phyloP scores from a whole-genome alignment of 1,140 invertebrate genomes.

The Drosophila eugracilis region DNA sequence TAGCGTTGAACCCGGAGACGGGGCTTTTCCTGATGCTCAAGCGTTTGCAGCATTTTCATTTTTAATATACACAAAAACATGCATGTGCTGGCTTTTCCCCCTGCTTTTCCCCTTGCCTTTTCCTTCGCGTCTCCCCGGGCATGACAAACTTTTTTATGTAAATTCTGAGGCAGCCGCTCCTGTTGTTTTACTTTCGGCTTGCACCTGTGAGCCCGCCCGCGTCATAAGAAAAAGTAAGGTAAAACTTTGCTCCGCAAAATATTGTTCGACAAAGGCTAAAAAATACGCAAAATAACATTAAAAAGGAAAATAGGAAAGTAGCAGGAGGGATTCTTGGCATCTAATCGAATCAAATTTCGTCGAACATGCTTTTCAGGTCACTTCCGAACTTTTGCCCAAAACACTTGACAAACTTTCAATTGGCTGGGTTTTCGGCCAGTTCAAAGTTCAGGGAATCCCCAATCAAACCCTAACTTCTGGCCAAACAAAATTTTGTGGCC shows the following conservation, averaged over 20 bases:
- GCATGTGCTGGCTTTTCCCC: constrained; percentile 18
- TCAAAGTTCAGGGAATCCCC: constrained; percentile 40
- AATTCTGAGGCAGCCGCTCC: constrained; percentile 55
- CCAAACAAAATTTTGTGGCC: constrained; percentile 66
- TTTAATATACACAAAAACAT: constrained; percentile 44
- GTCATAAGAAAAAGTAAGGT: constrained; percentile 6
- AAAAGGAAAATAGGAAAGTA: background rate
- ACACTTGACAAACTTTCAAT: constrained; percentile 53
- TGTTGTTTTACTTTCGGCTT: constrained; percentile 52
- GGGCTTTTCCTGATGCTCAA: constrained; percentile 8
- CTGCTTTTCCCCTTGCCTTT: background rate
- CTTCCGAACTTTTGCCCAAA: constrained; percentile 36
- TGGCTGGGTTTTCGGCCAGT: constrained; percentile 41
- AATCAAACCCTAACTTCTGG: constrained; percentile 49
- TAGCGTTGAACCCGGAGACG: constrained; percentile 25
- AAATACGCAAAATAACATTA: background rate
- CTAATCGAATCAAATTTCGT: constrained; percentile 52
- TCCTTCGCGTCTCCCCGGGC: constrained; percentile 5
- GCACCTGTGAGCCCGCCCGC: constrained; percentile 57
- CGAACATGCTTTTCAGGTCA: constrained; percentile 49
- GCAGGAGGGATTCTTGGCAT: constrained; percentile 22
- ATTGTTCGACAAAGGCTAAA: constrained; percentile 17
- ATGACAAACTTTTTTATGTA: constrained; percentile 80
- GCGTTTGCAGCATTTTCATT: constrained; percentile 19
- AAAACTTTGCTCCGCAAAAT: constrained; percentile 37